These are phyloP conservation scores for Metridium senile DNA, from an alignment of 92 coral and sea anemone genomes.

Conservation along the genomic window DNA sequence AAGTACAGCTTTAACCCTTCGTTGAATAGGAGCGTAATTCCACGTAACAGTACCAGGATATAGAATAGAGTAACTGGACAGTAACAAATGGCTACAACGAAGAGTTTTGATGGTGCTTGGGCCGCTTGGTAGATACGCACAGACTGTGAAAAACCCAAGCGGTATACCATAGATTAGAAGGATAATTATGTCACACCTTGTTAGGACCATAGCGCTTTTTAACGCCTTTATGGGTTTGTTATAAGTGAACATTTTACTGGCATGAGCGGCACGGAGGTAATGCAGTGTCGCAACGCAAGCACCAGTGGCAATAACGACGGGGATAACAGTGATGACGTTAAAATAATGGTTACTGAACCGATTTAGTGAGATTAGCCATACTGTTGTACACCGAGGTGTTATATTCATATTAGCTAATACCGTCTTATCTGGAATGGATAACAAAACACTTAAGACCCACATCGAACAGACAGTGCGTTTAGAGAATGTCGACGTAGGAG, in stretches of 20 bases:
- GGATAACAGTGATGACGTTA: not conserved
- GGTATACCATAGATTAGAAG: not conserved
- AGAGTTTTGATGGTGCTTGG: not conserved
- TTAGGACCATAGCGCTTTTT: not conserved
- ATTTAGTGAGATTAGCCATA: not conserved
- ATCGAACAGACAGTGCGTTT: not conserved
- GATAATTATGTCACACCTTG: not conserved
- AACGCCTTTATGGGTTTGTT: conserved; percentile 12
- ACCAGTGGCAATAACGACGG: not conserved
- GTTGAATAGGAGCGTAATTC: conserved; percentile 15
- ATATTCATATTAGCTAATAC: not conserved
- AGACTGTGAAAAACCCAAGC: not conserved
- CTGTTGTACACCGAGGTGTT: not conserved
- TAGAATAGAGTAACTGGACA: not conserved
- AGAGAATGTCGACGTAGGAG: not conserved
- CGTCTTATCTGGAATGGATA: not conserved
- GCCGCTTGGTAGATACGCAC: not conserved
- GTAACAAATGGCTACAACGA: not conserved
- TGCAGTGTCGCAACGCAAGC: not conserved
- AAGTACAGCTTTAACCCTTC: not conserved
- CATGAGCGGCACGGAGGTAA: conserved; percentile 7
- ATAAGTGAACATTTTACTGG: conserved; percentile 13
- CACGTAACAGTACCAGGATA: conserved; percentile 2
- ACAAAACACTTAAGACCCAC: not conserved
- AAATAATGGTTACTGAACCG: not conserved